These are phyloP conservation scores for Scaptodrosophila lebanonensis DNA, from an alignment of 1,140 invertebrate genomes.

Conservation along the genomic window DNA sequence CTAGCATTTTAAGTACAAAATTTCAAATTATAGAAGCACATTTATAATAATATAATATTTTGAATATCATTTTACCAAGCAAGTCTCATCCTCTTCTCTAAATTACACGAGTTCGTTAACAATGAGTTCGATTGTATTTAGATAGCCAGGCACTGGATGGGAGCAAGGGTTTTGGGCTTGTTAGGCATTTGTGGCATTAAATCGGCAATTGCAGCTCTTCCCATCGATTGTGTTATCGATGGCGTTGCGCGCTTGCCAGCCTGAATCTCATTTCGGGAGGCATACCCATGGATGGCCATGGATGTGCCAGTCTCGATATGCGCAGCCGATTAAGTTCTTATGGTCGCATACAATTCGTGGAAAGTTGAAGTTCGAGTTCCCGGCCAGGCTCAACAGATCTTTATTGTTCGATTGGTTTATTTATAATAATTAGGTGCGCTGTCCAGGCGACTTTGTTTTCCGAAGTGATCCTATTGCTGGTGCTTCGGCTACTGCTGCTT, in stretches of 20 bases:
- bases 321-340: slow-evolving; percentile 76
- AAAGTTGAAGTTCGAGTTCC: too few species aligned
- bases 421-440: slow-evolving; percentile 77
- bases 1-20: too few species aligned
- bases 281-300: not conserved
- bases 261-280: slow-evolving; percentile 3
- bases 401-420: slow-evolving; percentile 77
- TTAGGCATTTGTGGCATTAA: slow-evolving; percentile 26
- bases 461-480: not conserved
- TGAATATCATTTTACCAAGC: too few species aligned
- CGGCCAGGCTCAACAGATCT: slow-evolving; percentile 71
- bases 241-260: slow-evolving; percentile 49
- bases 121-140: too few species aligned
- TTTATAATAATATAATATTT: too few species aligned
- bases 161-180: slow-evolving; percentile 22
- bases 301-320: slow-evolving; percentile 45
- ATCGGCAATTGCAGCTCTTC: slow-evolving; percentile 40
- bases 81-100: too few species aligned
- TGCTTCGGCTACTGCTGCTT: not conserved
- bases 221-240: slow-evolving; percentile 76
- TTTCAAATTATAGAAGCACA: too few species aligned
- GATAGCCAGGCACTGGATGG: slow-evolving; percentile 53
- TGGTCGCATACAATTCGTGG: slow-evolving; percentile 57
- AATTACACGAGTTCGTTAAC: too few species aligned
- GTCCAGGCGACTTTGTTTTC: slow-evolving; percentile 53